Evolutionary conservation across 2,113 vertebrate species (phyloP), one percentile per base, ranked within the genome.

Genomic region (Pteruthius melanotis): DNA sequence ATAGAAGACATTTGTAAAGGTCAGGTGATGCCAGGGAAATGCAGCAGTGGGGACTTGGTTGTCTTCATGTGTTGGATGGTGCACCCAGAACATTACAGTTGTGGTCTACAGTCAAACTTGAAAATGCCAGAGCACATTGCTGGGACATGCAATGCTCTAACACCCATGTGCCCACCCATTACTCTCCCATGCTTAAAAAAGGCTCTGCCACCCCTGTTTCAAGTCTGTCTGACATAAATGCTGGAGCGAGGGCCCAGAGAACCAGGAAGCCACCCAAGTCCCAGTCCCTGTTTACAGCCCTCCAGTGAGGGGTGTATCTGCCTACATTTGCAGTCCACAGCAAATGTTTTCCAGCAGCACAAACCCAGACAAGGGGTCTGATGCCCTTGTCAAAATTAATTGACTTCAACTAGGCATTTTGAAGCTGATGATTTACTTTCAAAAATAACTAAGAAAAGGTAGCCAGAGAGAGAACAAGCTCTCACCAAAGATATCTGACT

Each of bases 101-200:
- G 9, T 47, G 49, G 39, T 44, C 22, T 57, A 13, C 35, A 39
- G 19, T 3, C 31, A 44, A 24, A 49, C 9, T 11, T 44, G 59
- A 64, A 71, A 40, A 7, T 65, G 21, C 9, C 11, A 23, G 0
- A 1, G 69, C 23, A 26, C 4, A 2, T 12, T 53, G 26, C 56
- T 78, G 64, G n/a, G 40, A n/a, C 4, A 8, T n/a, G 3, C 4
- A 27, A 7, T 35, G 16, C 50, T 59, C 28, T 65, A 27, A 50
- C 31, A 31, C 6, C 8, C 30, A 6, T 0, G 1, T 56, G 27
- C 11, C 15, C 11, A 31, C 17, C 2, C 37, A 11, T 6, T 11
- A 11, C 18, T 49, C 21, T 83, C 9, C 9, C 1, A 1, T 50
- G 49, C 28, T 83, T 53, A 8, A 33, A 50, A 65, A 77, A 37